A percentile compares a stretch with the other conserved stretches of the same genome.
Evolutionary conservation across 2,113 vertebrate species (phyloP).

Genomic region (Blennius ocellaris): DNA sequence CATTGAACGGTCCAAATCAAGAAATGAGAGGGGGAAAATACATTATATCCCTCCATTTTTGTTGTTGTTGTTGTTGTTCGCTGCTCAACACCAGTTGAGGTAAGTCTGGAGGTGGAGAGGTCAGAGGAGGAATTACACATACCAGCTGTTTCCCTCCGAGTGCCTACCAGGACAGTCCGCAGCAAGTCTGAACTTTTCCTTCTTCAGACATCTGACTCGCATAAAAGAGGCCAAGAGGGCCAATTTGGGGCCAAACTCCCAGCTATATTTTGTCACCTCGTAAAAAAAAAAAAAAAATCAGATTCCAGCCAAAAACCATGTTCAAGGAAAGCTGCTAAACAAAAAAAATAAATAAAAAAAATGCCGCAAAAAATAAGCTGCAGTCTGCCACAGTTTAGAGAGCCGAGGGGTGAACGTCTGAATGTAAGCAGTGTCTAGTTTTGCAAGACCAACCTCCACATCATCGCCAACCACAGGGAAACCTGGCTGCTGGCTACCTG

Average conservation of each 20-base stretch:
- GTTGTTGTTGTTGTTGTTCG: conserved; percentile 10
- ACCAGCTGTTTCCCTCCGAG: conserved; percentile 65
- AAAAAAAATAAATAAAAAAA: neutral
- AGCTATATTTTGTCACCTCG: conserved; percentile 41
- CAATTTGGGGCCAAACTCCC: conserved; percentile 42
- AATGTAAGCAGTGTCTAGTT: neutral
- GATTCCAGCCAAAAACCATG: conserved; percentile 21
- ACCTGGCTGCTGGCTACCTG: conserved; percentile 5
- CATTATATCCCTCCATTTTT: neutral
- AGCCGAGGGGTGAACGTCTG: neutral
- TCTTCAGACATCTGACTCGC: conserved; percentile 39
- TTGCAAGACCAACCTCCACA: neutral
- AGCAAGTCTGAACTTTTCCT: conserved; percentile 58
- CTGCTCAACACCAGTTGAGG: conserved; percentile 16
- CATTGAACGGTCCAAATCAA: neutral
- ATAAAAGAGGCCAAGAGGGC: conserved; percentile 51
- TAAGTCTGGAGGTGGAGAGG: conserved; percentile 39
- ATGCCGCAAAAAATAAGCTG: neutral
- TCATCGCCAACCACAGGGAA: conserved; percentile 8
- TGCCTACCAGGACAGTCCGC: conserved; percentile 19
- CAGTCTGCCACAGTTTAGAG: neutral
- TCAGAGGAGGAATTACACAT: conserved; percentile 39
- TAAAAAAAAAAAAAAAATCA: conserved; percentile 53
- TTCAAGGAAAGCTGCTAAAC: conserved; percentile 1
- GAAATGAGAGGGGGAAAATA: neutral